Percentiles rank a stretch among this genome's conserved stretches.
Evolutionary conservation across 2,113 vertebrate genomes (phyloP).

Genomic region (Desmodus rotundus): DNA sequence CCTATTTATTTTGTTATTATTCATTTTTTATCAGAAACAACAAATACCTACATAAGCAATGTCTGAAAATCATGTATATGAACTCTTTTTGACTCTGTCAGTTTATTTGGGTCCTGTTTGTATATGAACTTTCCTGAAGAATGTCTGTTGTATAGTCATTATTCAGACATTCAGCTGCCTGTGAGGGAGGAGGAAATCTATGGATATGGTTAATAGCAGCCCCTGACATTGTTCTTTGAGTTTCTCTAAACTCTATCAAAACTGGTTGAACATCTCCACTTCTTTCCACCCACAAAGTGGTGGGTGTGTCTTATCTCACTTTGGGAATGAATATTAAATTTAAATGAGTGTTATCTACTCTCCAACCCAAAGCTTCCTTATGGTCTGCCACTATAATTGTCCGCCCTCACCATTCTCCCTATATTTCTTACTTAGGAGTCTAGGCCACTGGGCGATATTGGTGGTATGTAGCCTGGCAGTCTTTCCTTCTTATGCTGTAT

Average conservation of each 20-base stretch:
- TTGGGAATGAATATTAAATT: neutral
- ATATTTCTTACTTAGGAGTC: neutral
- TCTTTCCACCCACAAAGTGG: neutral
- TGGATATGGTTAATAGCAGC: neutral
- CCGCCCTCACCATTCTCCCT: neutral
- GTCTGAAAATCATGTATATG: neutral
- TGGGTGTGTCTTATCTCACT: neutral
- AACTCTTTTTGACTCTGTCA: neutral
- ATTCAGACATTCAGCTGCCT: neutral
- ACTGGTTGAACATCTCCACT: neutral
- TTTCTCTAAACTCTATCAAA: neutral
- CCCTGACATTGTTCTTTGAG: neutral
- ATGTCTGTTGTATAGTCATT: neutral
- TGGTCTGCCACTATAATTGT: neutral
- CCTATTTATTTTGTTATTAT: neutral
- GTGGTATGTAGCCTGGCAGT: neutral
- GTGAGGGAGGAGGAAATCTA: neutral
- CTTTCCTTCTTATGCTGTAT: neutral
- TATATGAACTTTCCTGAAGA: neutral
- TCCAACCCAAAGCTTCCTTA: neutral
- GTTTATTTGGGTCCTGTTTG: neutral
- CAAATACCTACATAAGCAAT: neutral
- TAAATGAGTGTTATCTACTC: neutral
- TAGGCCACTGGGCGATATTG: neutral
- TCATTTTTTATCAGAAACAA: neutral